Percentiles rank a stretch among this genome's conserved stretches.
These are phyloP conservation scores for Argyresthia albistria DNA, from an alignment of 2,888 invertebrate genomes.

Conservation along the genomic window DNA sequence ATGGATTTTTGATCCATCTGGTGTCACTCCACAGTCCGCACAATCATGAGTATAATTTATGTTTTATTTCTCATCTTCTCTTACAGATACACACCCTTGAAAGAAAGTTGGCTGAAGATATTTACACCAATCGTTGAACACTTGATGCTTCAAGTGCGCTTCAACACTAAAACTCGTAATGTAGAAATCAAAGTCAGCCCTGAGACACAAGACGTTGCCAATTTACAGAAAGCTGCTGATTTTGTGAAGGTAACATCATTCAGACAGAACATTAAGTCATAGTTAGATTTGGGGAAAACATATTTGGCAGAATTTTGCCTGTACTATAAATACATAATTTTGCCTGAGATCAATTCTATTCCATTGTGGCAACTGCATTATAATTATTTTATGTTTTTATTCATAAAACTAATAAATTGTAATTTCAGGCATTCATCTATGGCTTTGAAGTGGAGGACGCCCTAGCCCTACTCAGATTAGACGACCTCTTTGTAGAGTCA, in stretches of 20 bases:
- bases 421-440: conserved; percentile 84
- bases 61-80: conserved; percentile 3
- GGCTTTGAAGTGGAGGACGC: conserved; percentile 99
- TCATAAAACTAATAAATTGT: background rate
- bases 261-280: too few relatives aligned
- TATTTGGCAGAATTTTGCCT: too few relatives aligned
- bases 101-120: conserved; percentile 97
- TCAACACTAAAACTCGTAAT: conserved; percentile 91
- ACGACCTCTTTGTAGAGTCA: conserved; percentile 96
- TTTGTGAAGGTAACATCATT: conserved; percentile 89
- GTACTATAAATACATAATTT: too few relatives aligned
- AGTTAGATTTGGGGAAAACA: too few relatives aligned
- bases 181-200: conserved; percentile 86
- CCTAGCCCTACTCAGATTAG: conserved; percentile 91
- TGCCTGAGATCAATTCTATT: too few relatives aligned
- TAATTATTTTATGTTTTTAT: background rate
- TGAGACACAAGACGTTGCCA: conserved; percentile 87
- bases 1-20: too few relatives aligned
- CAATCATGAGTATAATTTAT: background rate
- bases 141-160: conserved; percentile 92
- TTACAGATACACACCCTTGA: conserved; percentile 89
- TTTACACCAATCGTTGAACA: conserved; percentile 97
- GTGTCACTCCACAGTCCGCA: too few relatives aligned
- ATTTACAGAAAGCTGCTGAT: conserved; percentile 97
- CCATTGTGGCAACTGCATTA: too few relatives aligned